A percentile compares a stretch with the other conserved stretches of the same genome.
These are phyloP conservation scores for Athripsodes cinereus DNA, from an alignment of 2,888 invertebrate genomes.

Conservation along the genomic window DNA sequence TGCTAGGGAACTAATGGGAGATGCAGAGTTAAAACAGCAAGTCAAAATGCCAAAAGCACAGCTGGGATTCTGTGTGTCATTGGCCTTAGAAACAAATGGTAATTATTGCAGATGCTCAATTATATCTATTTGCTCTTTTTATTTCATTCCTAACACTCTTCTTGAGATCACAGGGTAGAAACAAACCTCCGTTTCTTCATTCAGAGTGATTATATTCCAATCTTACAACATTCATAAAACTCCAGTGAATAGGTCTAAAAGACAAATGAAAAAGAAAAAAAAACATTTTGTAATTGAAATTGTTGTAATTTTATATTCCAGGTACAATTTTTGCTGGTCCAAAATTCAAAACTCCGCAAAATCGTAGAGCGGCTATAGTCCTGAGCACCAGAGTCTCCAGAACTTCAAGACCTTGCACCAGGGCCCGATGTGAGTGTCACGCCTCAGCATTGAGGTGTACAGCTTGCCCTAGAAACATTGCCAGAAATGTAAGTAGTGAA, in stretches of 20 bases:
- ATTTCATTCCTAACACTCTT: not conserved
- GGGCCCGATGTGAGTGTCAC: conserved; percentile 44
- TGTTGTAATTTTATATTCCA: conserved; percentile 29
- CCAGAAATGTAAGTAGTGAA: conserved; percentile 16
- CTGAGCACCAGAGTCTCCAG: conserved; percentile 34
- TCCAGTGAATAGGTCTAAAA: too few relatives aligned
- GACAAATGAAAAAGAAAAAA: too few relatives aligned
- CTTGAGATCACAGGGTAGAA: too few relatives aligned
- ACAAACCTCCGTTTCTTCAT: too few relatives aligned
- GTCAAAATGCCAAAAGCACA: conserved; percentile 69
- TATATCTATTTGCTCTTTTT: not conserved
- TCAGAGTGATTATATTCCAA: too few relatives aligned
- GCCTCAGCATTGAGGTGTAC: conserved; percentile 38
- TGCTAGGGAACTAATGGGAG: conserved; percentile 61
- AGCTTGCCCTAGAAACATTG: conserved; percentile 33
- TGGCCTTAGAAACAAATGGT: conserved; percentile 83
- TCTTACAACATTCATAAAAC: not conserved
- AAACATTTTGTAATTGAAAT: too few relatives aligned
- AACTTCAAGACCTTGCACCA: conserved; percentile 31
- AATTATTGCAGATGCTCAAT: conserved; percentile 29
- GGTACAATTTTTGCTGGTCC: conserved; percentile 45
- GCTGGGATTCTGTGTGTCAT: conserved; percentile 71
- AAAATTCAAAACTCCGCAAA: conserved; percentile 38
- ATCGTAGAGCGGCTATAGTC: conserved; percentile 42
- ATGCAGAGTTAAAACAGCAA: conserved; percentile 64